These are phyloP conservation scores for Neodiprion pinetum DNA, from an alignment of 1,140 invertebrate genomes.

Conservation along the genomic window DNA sequence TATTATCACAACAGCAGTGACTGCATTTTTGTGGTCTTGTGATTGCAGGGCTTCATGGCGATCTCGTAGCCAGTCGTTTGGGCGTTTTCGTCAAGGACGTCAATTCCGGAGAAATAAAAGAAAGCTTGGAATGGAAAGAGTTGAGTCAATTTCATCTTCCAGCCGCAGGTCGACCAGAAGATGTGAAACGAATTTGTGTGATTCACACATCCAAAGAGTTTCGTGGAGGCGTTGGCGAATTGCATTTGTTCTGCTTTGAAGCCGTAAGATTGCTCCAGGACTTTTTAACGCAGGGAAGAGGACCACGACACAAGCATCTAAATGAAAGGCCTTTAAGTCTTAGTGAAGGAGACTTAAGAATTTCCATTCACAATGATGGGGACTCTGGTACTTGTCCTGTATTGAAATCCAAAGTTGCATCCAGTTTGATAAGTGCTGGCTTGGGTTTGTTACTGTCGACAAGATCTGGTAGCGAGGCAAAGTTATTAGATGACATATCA, in stretches of 20 bases:
- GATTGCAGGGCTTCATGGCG: slow-evolving; percentile 59
- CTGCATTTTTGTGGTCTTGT: too few species aligned
- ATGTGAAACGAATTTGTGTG: slow-evolving; percentile 63
- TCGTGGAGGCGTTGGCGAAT: slow-evolving; percentile 58
- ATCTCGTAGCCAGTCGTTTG: slow-evolving; percentile 53
- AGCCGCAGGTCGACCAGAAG: slow-evolving; percentile 56
- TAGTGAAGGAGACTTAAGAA: slow-evolving; percentile 61
- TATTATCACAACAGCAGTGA: too few species aligned
- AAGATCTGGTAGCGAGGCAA: slow-evolving; percentile 43
- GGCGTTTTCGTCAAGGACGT: slow-evolving; percentile 62
- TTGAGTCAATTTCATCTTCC: slow-evolving; percentile 62
- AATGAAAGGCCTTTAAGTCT: slow-evolving; percentile 56
- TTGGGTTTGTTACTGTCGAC: slow-evolving; percentile 45
- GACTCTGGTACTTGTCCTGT: slow-evolving; percentile 36
- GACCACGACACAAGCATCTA: slow-evolving; percentile 41
- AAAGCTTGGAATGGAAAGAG: slow-evolving; percentile 62
- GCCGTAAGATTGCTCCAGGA: slow-evolving; percentile 56
- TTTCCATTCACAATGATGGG: slow-evolving; percentile 29
- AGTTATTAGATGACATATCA: slow-evolving; percentile 36
- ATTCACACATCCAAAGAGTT: slow-evolving; percentile 65
- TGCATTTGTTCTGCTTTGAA: slow-evolving; percentile 61
- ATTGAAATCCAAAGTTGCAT: slow-evolving; percentile 44
- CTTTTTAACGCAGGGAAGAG: slow-evolving; percentile 58
- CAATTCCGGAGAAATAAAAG: slow-evolving; percentile 55
- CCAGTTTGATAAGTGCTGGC: slow-evolving; percentile 49